Evolutionary conservation across 2,113 vertebrate species (phyloP), one percentile per base, ranked within the genome.

Genomic region (Brachirus orientalis): DNA sequence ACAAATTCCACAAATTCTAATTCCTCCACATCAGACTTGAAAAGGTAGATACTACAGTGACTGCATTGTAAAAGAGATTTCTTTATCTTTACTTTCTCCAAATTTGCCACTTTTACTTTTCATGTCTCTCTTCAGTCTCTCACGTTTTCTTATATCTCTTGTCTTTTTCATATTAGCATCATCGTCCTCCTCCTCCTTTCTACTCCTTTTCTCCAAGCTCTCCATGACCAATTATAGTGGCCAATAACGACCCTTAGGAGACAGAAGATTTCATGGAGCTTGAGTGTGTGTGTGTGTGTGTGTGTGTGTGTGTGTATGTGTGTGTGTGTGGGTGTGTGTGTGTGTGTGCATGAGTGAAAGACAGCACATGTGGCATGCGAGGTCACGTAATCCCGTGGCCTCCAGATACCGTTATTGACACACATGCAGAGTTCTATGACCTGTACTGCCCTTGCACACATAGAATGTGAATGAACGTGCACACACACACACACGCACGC

Each of bases 291-390:
- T 40, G 59, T 75, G 54, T 35, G 19, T 60, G 48, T 14, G 43
- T 54, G 58, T 65, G 40, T 28, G 55, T 41, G 38, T 52, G 53
- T 22, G 53, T 17, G 52, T 35, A 56, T n/a, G 38, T 53, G 13
- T 37, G 72, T 66, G 62, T 44, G 20, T 65, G 53, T 16, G 48
- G 53, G 62, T 53, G 40, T 47, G 54, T 36, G 53, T 52, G 53
- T 28, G 53, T 18, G 52, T 20, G 55, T 48, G 37, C 38, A 67
- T 47, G 48, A 50, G 58, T 48, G 18, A 14, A 65, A 56, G 78
- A 85, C 81, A 61, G 62, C 70, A 64, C 78, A 84, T 79, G 79
- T 84, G 79, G 85, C 77, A 80, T 75, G 75, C 80, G 81, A 88
- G 88, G 79, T 85, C 85, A 85, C 69, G 48, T 86, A 86, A 84